Evolutionary conservation across 2,888 invertebrate species (phyloP).

Genomic region (Patella caerulea): DNA sequence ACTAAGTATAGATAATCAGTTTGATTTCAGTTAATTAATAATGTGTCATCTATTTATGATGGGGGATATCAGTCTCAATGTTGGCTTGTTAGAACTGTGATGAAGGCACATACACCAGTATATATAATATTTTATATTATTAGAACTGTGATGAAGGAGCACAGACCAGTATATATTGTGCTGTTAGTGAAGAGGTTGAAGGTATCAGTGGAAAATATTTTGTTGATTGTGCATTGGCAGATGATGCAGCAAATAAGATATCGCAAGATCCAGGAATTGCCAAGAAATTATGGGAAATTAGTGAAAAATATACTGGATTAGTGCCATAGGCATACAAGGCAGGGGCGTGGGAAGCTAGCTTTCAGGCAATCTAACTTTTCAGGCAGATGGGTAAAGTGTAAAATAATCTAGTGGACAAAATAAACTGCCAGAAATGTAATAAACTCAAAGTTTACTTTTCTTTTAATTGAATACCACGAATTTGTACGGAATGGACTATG

Average conservation of each 20-base stretch:
- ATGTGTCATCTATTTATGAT: no score
- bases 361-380: no score
- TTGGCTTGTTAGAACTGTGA: conserved; percentile 44
- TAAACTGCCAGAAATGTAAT: no score
- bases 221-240: conserved; percentile 50
- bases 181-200: conserved; percentile 58
- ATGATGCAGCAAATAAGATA: conserved; percentile 38
- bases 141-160: conserved; percentile 64
- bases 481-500: no score
- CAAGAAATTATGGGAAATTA: conserved; percentile 57
- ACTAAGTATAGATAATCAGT: no score
- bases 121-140: conserved; percentile 45
- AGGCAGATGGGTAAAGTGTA: no score
- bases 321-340: neutral
- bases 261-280: conserved; percentile 53
- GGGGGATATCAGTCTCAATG: no score
- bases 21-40: no score
- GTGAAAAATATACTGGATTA: conserved; percentile 48
- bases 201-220: conserved; percentile 60
- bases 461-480: no score
- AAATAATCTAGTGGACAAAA: no score
- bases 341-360: no score
- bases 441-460: no score
- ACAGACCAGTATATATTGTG: conserved; percentile 66
- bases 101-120: conserved; percentile 67